phyloP scores from a whole-genome alignment of 2,888 invertebrate species.

The Ptilodon capucinus region DNA sequence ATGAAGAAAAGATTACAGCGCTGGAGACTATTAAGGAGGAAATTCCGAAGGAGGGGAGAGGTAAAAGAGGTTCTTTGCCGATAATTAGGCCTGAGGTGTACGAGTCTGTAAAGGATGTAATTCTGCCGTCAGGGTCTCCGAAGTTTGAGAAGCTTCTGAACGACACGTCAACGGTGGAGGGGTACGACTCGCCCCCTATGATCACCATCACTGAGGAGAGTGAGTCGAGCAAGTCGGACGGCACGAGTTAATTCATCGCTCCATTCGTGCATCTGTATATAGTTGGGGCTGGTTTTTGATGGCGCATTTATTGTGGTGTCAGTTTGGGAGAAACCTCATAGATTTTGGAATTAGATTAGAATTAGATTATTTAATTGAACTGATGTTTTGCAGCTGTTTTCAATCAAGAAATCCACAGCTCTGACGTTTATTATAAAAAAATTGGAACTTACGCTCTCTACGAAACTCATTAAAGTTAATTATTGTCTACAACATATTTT shows the following conservation, averaged over 20 bases:
- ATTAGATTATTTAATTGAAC: no score
- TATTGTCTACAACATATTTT: no score
- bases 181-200: constrained; percentile 66
- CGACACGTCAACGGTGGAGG: constrained; percentile 72
- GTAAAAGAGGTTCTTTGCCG: constrained; percentile 70
- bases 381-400: no score
- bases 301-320: constrained; percentile 12
- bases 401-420: no score
- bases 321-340: not conserved
- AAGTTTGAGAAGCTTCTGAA: constrained; percentile 83
- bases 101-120: constrained; percentile 80
- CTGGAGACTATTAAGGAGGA: constrained; percentile 70
- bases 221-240: constrained; percentile 67
- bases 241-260: constrained; percentile 64
- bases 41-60: constrained; percentile 58
- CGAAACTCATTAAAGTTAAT: no score
- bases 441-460: no score
- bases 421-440: no score
- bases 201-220: constrained; percentile 77
- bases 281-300: constrained; percentile 30
- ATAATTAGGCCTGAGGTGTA: constrained; percentile 77
- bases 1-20: constrained; percentile 53
- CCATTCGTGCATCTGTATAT: constrained; percentile 47
- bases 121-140: constrained; percentile 77
- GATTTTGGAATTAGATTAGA: no score